phyloP scores from a whole-genome alignment of 1,140 invertebrate species.

The Gryllus bimaculatus region DNA sequence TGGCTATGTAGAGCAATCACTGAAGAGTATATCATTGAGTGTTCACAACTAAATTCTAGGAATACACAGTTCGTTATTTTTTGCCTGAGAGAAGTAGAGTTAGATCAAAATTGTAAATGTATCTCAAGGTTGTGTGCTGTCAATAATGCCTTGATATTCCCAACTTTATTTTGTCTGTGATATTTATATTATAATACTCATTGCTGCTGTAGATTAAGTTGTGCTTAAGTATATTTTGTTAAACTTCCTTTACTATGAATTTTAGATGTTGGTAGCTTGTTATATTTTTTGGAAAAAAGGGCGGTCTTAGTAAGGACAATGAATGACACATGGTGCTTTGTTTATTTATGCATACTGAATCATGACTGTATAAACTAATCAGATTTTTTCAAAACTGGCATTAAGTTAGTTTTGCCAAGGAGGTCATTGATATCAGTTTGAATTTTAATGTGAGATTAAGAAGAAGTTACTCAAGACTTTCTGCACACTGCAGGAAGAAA shows the following conservation, averaged over 20 bases:
- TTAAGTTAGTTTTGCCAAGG: neutral
- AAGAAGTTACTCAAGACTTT: too few species aligned
- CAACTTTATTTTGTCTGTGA: constrained; percentile 1
- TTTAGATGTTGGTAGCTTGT: neutral
- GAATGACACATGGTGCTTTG: neutral
- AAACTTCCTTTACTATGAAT: neutral
- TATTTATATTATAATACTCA: constrained; percentile 2
- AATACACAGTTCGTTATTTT: too few species aligned
- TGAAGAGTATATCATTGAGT: too few species aligned
- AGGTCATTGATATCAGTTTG: neutral
- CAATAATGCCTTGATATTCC: neutral
- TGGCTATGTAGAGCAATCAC: too few species aligned
- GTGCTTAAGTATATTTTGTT: neutral
- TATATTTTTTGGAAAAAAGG: neutral
- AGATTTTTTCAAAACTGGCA: neutral
- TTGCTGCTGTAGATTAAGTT: neutral
- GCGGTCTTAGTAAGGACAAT: neutral
- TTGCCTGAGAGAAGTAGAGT: neutral
- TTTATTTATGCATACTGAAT: neutral
- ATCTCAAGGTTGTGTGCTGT: neutral
- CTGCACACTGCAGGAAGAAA: too few species aligned
- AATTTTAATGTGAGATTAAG: too few species aligned
- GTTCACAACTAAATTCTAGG: too few species aligned
- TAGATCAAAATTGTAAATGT: neutral
- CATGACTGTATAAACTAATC: neutral